These are phyloP conservation scores for Acridotheres tristis DNA, from an alignment of 2,797 vertebrate genomes.

Conservation along the genomic window DNA sequence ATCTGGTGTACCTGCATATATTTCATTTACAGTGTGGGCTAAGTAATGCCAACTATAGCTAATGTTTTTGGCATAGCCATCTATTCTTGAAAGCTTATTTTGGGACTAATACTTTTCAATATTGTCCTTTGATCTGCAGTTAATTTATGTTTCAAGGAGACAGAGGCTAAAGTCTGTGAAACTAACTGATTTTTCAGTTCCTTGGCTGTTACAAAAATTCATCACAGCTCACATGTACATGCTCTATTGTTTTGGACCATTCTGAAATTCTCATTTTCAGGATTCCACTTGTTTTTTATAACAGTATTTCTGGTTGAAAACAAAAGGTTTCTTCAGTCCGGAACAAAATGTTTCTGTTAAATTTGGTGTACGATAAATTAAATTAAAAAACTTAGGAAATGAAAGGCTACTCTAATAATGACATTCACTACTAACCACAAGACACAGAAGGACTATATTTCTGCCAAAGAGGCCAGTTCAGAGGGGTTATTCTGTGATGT, in stretches of 20 bases:
- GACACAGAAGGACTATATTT: background rate
- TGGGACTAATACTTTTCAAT: background rate
- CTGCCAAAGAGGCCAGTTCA: background rate
- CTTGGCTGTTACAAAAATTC: background rate
- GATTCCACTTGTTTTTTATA: background rate
- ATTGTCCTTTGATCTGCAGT: background rate
- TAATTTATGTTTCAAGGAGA: constrained; percentile 17
- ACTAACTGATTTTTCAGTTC: background rate
- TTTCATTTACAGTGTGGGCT: constrained; percentile 3
- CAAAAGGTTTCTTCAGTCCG: background rate
- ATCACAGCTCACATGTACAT: background rate
- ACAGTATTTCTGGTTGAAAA: background rate
- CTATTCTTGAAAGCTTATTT: constrained; percentile 26
- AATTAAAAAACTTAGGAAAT: background rate
- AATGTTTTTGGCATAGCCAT: constrained; percentile 17
- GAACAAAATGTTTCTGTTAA: background rate
- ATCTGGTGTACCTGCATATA: background rate
- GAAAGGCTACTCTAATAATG: background rate
- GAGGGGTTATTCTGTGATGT: background rate
- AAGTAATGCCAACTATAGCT: background rate
- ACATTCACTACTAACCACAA: background rate
- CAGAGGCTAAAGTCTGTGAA: constrained; percentile 8
- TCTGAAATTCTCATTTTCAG: background rate
- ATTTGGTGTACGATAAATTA: background rate
- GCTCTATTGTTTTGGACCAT: background rate